A percentile compares a stretch with the other conserved stretches of the same genome.
Conservation (phyloP, 1,140 invertebrate species). For the Marisa cornuarietis region DNA sequence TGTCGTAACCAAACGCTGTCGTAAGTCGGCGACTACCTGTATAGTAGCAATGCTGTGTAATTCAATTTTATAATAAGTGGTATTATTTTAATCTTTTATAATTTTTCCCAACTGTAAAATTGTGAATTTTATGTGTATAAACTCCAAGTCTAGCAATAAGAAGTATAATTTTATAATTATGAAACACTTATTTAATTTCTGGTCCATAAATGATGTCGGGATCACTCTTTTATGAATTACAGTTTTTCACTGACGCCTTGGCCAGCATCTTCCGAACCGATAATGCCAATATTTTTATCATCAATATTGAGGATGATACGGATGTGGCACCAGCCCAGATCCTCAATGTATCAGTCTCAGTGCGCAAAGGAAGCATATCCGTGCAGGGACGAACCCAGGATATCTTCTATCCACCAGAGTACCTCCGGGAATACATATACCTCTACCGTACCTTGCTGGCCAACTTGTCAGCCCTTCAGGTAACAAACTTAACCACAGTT, state of each 20-base stretch:
- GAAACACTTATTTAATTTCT: too few species aligned
- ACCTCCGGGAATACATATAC: constrained; percentile 92
- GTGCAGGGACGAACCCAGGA: constrained; percentile 75
- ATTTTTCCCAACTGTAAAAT: too few species aligned
- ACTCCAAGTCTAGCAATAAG: too few species aligned
- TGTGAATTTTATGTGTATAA: too few species aligned
- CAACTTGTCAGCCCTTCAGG: constrained; percentile 86
- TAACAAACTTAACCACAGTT: constrained; percentile 55
- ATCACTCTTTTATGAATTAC: neutral
- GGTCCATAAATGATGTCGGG: too few species aligned
- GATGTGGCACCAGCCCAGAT: constrained; percentile 84
- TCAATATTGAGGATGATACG: constrained; percentile 84
- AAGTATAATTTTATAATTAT: too few species aligned
- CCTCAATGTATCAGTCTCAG: constrained; percentile 95
- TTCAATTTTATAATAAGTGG: too few species aligned
- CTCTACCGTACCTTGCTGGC: constrained; percentile 86
- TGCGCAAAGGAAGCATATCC: constrained; percentile 74
- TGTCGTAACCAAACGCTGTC: too few species aligned
- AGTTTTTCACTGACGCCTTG: constrained; percentile 89
- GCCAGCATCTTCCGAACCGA: constrained; percentile 91
- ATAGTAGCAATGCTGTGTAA: too few species aligned
- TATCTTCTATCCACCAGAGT: constrained; percentile 84
- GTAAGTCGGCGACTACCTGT: too few species aligned
- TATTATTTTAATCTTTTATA: too few species aligned
- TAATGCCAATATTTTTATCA: constrained; percentile 91